Evolutionary conservation across 2,113 vertebrate species (phyloP), one percentile per base, ranked within the genome.

Genomic region (Pedetes capensis): DNA sequence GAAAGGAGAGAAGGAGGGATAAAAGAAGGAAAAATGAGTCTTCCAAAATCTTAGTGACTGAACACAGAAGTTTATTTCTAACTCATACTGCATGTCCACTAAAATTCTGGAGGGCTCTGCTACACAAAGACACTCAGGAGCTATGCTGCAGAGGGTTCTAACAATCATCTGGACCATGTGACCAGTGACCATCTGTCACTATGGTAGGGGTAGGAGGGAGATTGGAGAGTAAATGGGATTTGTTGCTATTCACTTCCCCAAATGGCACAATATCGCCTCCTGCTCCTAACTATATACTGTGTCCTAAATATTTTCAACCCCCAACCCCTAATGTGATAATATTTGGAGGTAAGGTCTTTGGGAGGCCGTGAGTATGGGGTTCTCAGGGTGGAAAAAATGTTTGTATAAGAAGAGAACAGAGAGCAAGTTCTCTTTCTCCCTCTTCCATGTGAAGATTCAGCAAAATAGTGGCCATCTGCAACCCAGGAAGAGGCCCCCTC

Each of bases 1-100:
- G 42, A 29, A 49, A 22, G 25, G 10, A 49, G 17, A 23, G 8
- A 18, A 32, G 42, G 49, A 1, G 13, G 14, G 2, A 34, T 12
- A 22, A 9, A 22, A 5, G 8, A 22, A 5, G 3, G 18, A 17
- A 4, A 14, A 22, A 6, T 53, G n/a, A n/a, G n/a, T n/a, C 16
- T 57, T 13, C 53, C 51, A 27, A 68, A 75, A 75, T 68, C 53
- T 82, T 13, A 61, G 42, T 53, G 23, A 32, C 0, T 75, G 23
- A 53, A 22, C 27, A 37, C 47, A 75, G 10, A 16, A 32, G 9
- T 83, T 76, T 25, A 51, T 49, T 69, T 61, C 78, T 49, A 39
- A 34, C 17, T 79, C 42, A 83, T 32, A 29, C 53, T 63, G 51
- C 16, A 29, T 22, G 47, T 44, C 20, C n/a, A 20, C 2, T 25